Base-by-base conservation (phyloP, 2,888 invertebrate genomes). In the Autographa pulchrina region DNA sequence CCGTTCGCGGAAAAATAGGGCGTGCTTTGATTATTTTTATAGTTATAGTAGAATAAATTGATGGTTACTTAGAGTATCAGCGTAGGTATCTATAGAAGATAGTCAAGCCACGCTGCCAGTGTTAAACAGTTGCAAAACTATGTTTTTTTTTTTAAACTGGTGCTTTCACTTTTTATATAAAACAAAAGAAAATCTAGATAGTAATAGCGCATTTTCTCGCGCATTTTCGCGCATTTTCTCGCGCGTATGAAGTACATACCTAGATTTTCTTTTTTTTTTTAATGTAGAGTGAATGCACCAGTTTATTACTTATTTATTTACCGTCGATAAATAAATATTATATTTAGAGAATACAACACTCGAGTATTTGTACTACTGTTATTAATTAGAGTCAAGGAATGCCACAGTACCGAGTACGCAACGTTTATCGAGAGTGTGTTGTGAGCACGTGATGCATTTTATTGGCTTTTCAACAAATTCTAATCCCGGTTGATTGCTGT, bases 1-100 rank as follows among this genome's bases (percentile, higher is more conserved):
- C 31, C 61, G 70, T 78, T 78, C 78, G 77, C 69, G 77, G 78
- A 76, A 80, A 76, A 80, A 78, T 76, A 70, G 73, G 65, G 61
- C 70, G 61, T 3, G 54, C 67, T 70, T 80, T 67, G 25, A 66
- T 59, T 52, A n/a, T 64, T 74, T 70, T 74, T 61, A 74, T 80
- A 56, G 56, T 25, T 4, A 56, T 56, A 13, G 1, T 8, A 14
- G 20, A 25, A 25, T 20, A 56, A n/a, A 56, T 4, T 56, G 5
- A 56, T 56, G 48, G 7, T 48, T 48, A 48, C 6, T 48, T n/a
- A 48, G 8, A 7, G n/a, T 48, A 48, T n/a, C 14, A 14, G 48
- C 5, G 48, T 16, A n/a, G n/a, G n/a, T n/a, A 7, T 5, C n/a
- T 43, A 16, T 8, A n/a, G n/a, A 4, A 16, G 48, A 48, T 48